Evolutionary conservation across 2,888 invertebrate species (phyloP), one percentile per base, ranked within the genome.

Genomic region (Coelogynopora nodosa): DNA sequence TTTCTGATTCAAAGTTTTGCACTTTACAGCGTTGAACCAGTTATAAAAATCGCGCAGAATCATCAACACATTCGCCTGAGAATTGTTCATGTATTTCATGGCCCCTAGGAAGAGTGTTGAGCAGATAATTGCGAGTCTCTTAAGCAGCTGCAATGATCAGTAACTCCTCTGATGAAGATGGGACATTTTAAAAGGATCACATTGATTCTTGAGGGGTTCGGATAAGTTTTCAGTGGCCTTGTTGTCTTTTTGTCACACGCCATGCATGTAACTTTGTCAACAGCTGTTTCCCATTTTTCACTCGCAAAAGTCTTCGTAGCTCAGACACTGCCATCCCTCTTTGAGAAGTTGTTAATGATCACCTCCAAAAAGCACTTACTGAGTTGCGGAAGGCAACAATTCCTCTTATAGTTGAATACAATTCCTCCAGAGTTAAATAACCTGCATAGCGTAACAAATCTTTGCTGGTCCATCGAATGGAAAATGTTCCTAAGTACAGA

Each of bases 401-500:
- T 31, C 86, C 84, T 67, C 67, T 31, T 84, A 85, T 23, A 23
- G 84, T 31, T 0, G 86, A 86, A 2, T 83, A 83, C 2, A 67
- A 67, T 28, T 86, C 84, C 49, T 86, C 82, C 5, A 86, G 86
- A 10, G 86, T 86, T 28, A 86, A 49, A 84, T 86, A 83, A 28
- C 67, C 74, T 80, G 86, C 81, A 26, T 30, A 18, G 26, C 87
- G 26, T 0, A 85, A 86, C n/a, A 26, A 74, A 87, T 26, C 23
- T 2, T 86, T 86, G 2, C 30, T 30, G 28, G 86, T 86, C 26
- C 85, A 23, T 84, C 86, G 83, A 30, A 85, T 5, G 0, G 86
- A 86, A 85, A 86, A 86, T 2, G 86, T 82, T n/a, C 86, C 86
- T 30, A 26, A 84, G n/a, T 86, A 10, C 26, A 86, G 31, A 86